Evolutionary conservation across 2,797 vertebrate genomes (phyloP), one percentile per base, ranked within the genome.

Genomic region (Propithecus perrieri): DNA sequence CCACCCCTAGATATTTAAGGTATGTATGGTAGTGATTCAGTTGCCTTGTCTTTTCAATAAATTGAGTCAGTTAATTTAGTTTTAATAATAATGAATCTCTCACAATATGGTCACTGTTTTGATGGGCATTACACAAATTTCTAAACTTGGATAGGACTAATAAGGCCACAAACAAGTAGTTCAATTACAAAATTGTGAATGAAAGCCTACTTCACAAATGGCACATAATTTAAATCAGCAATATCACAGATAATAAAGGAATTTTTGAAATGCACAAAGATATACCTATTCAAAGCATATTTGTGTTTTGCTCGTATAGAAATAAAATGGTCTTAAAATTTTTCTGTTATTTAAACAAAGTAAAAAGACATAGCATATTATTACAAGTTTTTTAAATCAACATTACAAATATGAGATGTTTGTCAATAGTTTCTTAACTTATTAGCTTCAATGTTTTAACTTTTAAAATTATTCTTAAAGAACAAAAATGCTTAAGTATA

Each of bases 261-360:
- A 72, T 67, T 78, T 96, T 90, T 59, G 48, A 61, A 95, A 69
- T 91, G 53, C 30, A 72, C n/a, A 85, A 96, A 90, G 18, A 96
- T 65, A 28, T 33, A 72, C 18, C 43, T 92, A 59, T 50, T 72
- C 78, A 92, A 96, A 96, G 13, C 17, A 71, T 55, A 71, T 76
- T 81, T 81, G 14, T 90, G 3, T 71, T 91, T 94, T 85, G 46
- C 93, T 96, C 85, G 57, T 30, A 15, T 69, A 85, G n/a, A 81
- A 94, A 83, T 43, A 90, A 92, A 85, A 65, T 26, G 53, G 92
- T 28, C 30, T 81, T 93, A 88, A 65, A 53, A 30, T 28, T 75
- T 92, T 96, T 89, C 30, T 79, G 24, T 86, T 85, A 53, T 67
- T 81, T 97, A 80, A 59, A 59, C 86, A 18, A 75, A 3, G 15